Percentiles rank a stretch among this genome's conserved stretches.
Conservation (phyloP, 1,140 invertebrate species). For the Pseudomyrmex flavicornis region DNA sequence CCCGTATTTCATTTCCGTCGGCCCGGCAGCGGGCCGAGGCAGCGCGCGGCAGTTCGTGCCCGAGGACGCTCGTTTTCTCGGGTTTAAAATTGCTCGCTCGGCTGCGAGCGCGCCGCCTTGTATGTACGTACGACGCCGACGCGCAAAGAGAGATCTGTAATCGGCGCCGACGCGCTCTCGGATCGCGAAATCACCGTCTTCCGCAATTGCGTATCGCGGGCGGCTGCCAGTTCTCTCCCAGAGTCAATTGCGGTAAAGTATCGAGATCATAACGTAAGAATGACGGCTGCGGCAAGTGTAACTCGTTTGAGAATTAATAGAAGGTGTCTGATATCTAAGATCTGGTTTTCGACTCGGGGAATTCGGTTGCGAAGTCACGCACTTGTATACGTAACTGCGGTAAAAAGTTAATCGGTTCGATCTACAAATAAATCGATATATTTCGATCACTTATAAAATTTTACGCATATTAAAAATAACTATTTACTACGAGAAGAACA, state of each 20-base stretch:
- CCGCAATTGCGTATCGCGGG: not conserved
- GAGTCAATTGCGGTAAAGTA: slow-evolving; percentile 19
- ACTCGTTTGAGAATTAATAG: slow-evolving; percentile 1
- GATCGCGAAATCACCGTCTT: slow-evolving; percentile 28
- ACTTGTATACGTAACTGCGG: not conserved
- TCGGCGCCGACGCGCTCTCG: slow-evolving; percentile 29
- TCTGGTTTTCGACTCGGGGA: not conserved
- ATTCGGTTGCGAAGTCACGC: not conserved
- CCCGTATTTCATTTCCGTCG: slow-evolving; percentile 79
- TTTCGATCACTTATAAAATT: not conserved
- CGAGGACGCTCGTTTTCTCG: slow-evolving; percentile 64
- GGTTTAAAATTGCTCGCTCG: slow-evolving; percentile 55
- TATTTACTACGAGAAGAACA: not conserved
- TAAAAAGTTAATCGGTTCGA: not conserved
- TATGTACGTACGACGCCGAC: not conserved
- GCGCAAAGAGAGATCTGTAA: slow-evolving; percentile 54
- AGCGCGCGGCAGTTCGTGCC: slow-evolving; percentile 40
- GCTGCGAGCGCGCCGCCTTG: not conserved
- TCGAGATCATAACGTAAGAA: slow-evolving; percentile 17
- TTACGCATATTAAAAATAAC: not conserved
- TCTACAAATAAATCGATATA: not conserved
- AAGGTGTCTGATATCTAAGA: slow-evolving; percentile 24
- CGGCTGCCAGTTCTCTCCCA: not conserved
- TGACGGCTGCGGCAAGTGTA: not conserved
- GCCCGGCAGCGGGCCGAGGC: slow-evolving; percentile 27